These are phyloP conservation scores for Pemphigus obesinymphae DNA, from an alignment of 1,140 invertebrate species.

Conservation along the genomic window DNA sequence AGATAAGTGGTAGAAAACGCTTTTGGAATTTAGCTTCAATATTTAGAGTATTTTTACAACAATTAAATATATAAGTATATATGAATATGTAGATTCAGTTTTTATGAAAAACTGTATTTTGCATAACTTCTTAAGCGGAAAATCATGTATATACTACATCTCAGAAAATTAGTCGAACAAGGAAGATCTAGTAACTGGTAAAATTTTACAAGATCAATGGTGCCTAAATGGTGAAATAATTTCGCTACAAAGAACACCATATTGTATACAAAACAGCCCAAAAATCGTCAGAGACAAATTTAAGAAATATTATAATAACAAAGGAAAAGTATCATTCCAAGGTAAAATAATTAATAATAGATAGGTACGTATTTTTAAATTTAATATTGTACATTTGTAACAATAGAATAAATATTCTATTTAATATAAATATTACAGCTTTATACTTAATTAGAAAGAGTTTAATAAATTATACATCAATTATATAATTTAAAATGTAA, in stretches of 20 bases:
- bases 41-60: not conserved
- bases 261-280: too few relatives aligned
- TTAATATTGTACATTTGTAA: too few relatives aligned
- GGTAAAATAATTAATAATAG: not conserved
- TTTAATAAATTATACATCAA: too few relatives aligned
- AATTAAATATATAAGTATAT: not conserved
- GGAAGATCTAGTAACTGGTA: not conserved
- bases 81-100: constrained; percentile 47
- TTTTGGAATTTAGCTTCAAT: too few relatives aligned
- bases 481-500: too few relatives aligned
- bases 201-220: not conserved
- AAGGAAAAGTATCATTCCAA: not conserved
- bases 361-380: too few relatives aligned
- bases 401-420: too few relatives aligned
- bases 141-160: not conserved
- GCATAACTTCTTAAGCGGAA: constrained; percentile 46
- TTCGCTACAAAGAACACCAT: not conserved
- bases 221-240: not conserved
- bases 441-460: too few relatives aligned
- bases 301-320: not conserved
- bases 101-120: constrained; percentile 46
- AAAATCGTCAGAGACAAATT: not conserved
- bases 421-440: too few relatives aligned
- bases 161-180: not conserved
- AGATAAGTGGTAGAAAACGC: not conserved